Conservation (phyloP, 1,140 invertebrate genomes). For the Tyrophagus putrescentiae region DNA sequence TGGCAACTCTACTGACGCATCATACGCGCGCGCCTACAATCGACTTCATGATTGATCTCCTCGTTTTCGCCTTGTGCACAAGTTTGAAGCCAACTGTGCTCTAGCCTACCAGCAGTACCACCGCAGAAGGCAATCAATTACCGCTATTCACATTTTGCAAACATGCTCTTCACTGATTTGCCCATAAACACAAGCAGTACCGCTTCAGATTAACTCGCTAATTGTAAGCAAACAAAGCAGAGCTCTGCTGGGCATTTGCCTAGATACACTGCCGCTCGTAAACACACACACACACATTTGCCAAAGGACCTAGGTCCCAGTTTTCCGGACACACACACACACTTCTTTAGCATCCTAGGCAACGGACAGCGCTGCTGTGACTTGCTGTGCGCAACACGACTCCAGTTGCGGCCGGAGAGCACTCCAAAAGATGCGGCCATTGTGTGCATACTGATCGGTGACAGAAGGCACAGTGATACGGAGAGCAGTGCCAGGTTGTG, state of each 20-base stretch:
- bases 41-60: constrained; percentile 1
- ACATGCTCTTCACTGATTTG: not conserved
- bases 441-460: too few species aligned
- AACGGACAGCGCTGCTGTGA: too few species aligned
- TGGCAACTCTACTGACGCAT: too few species aligned
- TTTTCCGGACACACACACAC: not conserved
- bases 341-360: not conserved
- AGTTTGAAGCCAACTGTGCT: not conserved
- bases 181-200: too few species aligned
- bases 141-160: not conserved
- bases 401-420: too few species aligned
- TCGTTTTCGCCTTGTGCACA: not conserved
- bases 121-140: constrained; percentile 8
- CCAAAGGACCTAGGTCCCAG: not conserved
- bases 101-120: too few species aligned
- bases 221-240: constrained; percentile 5
- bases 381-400: too few species aligned
- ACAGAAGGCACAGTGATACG: too few species aligned
- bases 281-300: too few species aligned
- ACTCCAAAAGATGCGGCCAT: not conserved
- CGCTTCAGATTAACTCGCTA: too few species aligned
- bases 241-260: not conserved
- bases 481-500: too few species aligned
- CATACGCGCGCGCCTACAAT: not conserved
- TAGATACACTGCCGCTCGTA: too few species aligned